Base-by-base conservation (phyloP, 2,888 invertebrate genomes). In the Chaetoderma sp. region DNA sequence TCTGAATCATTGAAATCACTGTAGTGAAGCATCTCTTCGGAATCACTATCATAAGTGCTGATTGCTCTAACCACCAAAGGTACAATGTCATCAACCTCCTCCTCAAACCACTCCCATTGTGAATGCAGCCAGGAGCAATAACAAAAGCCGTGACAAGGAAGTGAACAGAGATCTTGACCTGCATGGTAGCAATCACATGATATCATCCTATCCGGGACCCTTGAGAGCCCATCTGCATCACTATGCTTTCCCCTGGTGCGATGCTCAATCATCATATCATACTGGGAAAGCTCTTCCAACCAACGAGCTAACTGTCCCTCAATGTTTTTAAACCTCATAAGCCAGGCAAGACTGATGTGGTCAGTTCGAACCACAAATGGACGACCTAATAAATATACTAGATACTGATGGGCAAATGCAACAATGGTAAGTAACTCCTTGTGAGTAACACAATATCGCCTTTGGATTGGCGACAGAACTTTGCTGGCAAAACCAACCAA, bases 401-500 rank as follows among this genome's bases (percentile, higher is more conserved):
- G 3, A 36, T 45, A 63, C 32, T 49, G 45, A 4, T 42, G 25
- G 8, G 49, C 28, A 36, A 57, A 56, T 13, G 18, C 58, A n/a
- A 63, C 33, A 4, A 63, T 36, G n/a, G 65, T 63, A 16, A 65
- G 50, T 21, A 65, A 27, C 30, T 65, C 54, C 18, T 32, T 32
- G 4, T 30, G n/a, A 10, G 65, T 65, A 2, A 59, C 59, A 36
- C 65, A 68, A 44, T 68, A 68, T 13, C 49, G 21, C 3, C 33
- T n/a, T 25, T 73, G 67, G 21, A 58, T 60, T n/a, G 18, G 25
- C 1, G 62, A 32, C n/a, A 73, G 23, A 4, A 60, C n/a, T n/a
- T 42, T 54, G 32, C 55, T 56, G 10, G 55, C 59, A 33, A 67
- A 71, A 2, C 55, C 44, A 36, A 71, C 67, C 3, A 72, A 68